Base-by-base conservation (phyloP, 2,113 vertebrate genomes). In the Meleagris gallopavo region DNA sequence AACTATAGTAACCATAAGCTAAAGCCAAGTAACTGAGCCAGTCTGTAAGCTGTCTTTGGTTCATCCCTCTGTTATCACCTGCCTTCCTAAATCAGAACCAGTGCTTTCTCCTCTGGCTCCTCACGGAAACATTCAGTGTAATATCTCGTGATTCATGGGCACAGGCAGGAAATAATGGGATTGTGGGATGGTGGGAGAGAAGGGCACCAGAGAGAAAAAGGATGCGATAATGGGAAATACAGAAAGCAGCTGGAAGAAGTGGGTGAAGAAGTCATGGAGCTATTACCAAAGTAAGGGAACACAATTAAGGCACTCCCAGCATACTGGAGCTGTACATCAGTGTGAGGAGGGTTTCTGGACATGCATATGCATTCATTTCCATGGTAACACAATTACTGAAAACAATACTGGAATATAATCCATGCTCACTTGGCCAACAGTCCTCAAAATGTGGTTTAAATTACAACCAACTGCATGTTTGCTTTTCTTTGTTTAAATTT, bases 321-420 rank as follows among this genome's bases (percentile, higher is more conserved):
- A 55, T 36, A 83, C 30, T 43, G 17, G 38, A 88, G 86, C 84
- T 93, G 80, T 46, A 86, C 73, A 86, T 90, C 86, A 72, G 90
- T 36, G n/a, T 14, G 54, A 45, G 60, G 76, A 93, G 77, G 91
- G 62, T 73, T 89, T 96, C 96, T 86, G 83, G 89, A 50, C 45
- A 82, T 86, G 83, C 95, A 96, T 88, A 89, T 91, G 86, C 96
- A 92, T 96, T 95, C 85, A 96, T 97, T 98, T 96, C 98, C 97
- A 98, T 98, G 97, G 97, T 94, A 97, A 98, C 97, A 97, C 78
- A 98, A 98, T 98, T 98, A 97, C 94, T 98, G 97, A 98, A 98
- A 98, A 98, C 97, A 98, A 97, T 97, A 98, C 97, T 97, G 97
- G 96, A 97, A 97, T 89, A 95, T 95, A 98, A 98, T 95, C 96